Base-by-base conservation (phyloP, 2,888 invertebrate genomes). In the Drosophila multiciliata region DNA sequence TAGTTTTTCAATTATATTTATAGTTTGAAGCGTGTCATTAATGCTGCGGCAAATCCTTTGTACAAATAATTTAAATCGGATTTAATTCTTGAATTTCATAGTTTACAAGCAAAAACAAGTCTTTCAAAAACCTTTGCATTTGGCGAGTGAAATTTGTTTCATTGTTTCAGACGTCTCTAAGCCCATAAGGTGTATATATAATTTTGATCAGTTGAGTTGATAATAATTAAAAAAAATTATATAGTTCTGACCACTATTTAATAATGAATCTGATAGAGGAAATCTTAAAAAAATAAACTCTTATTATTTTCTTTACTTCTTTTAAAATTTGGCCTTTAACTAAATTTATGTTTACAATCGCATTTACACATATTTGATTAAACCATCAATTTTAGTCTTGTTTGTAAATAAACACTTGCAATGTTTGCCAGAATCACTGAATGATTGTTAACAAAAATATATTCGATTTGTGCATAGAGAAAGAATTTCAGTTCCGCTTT, bases 1-100 rank as follows among this genome's bases (percentile, higher is more conserved):
- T 87, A 87, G 85, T 78, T 87, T 89, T 84, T 72, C 74, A 73
- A 87, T 81, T 87, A 87, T 85, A 84, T 84, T 82, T 87, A 84
- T 81, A 78, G 83, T 87, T 77, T 65, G 67, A 63, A 66, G 66
- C 70, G 15, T 49, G 45, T 60, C 67, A 80, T 73, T 81, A 48
- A 87, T 84, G 74, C 71, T n/a, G 55, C 20, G 29, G 45, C 49
- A 65, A 70, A 75, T 69, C 57, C 63, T 64, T 53, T 49, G 36
- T 23, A 49, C 17, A 52, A 67, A 33, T 23, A 45, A 8, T 15
- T 45, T 15, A 45, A 45, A 45, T 45, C 45, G 15, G 15, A 23
- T 45, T 4, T 23, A 45, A 45, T 23, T 23, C 3, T 15, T 45
- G 7, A 42, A 11, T 42, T 40, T 40, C 5, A 11, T 9, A 11